Base-by-base conservation (phyloP, 92 coral and sea anemone species). In the Pocillopora grandis region DNA sequence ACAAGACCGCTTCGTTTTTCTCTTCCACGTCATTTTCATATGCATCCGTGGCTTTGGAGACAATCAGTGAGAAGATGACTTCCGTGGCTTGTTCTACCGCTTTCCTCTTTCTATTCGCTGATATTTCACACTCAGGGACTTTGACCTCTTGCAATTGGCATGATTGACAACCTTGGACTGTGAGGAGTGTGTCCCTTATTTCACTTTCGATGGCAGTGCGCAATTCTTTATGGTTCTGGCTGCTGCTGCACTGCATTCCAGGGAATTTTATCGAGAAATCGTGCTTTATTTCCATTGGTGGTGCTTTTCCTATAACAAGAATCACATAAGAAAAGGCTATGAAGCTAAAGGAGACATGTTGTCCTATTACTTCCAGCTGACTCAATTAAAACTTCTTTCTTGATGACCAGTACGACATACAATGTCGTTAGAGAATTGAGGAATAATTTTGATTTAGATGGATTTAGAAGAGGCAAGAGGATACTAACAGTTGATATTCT, bases 101-200 rank as follows among this genome's bases (percentile, higher is more conserved):
- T 42, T 6, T 42, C 49, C 7, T 42, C 61, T 37, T 58, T n/a
- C 77, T 61, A 49, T 56, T 71, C 2, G 71, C 17, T 23, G 10
- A 8, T 23, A 19, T 52, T n/a, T n/a, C 36, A 37, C 91, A 89
- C 8, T 70, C 76, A 55, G 91, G 88, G 14, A 69, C 75, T 33
- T 55, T 13, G n/a, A 89, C 48, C 27, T 79, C 78, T 37, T 65
- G 57, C 37, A 89, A 12, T 56, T 79, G 58, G 78, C 91, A 89
- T 2, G 62, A 17, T 23, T 73, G 82, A 72, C 92, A 89, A 8
- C 56, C 64, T 9, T 36, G 85, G 62, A 82, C 15, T 85, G 78
- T 58, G 67, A 81, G 48, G 68, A 66, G 56, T 17, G 62, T 52
- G 71, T 66, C 42, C 65, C 56, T 37, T 73, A 72, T 12, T 36